Evolutionary conservation across 1,140 invertebrate species (phyloP), one percentile per base, ranked within the genome.

Genomic region (Xylocopa sonorina): DNA sequence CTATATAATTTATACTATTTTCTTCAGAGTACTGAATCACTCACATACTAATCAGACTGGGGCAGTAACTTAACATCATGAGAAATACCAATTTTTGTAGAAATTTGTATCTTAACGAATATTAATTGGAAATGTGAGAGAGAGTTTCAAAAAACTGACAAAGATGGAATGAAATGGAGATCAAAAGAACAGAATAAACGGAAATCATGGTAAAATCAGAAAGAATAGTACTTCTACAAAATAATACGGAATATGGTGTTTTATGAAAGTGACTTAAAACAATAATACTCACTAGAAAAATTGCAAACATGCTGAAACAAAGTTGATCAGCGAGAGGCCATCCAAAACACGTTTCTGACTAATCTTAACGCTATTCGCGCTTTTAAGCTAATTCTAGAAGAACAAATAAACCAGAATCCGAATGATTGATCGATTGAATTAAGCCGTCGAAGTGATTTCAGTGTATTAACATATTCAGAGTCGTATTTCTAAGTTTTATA

Each of bases 11-110:
- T 60, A 68, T 60, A 53, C 27, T 68, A 43, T 71, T 27, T 5
- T 32, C 14, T 2, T 82, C 78, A 86, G 78, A 34, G 64, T 66
- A 83, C 76, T 80, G 81, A 87, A 82, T 90, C 89, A 84, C 21
- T 90, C 89, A 90, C 29, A 75, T 71, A 76, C 38, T 48, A 7
- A 2, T 90, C 89, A 90, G 89, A 88, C 89, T 90, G 89, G 89
- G 89, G 89, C 88, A 80, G 80, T 90, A 88, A 53, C 21, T 34
- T 58, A 43, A 51, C 81, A 87, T 87, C 89, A 89, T 85, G 50
- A 67, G 75, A 43, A 50, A 50, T 48, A 38, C 24, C 27, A 63
- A 38, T n/a, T 58, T n/a, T 57, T 57, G 41, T 29, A 7, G 16
- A n/a, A 53, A 2, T 14, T 62, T n/a, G 5, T 0, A 0, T 60